Evolutionary conservation across 2,113 vertebrate species (phyloP), one percentile per base, ranked within the genome.

Genomic region (Danionella cerebrum): DNA sequence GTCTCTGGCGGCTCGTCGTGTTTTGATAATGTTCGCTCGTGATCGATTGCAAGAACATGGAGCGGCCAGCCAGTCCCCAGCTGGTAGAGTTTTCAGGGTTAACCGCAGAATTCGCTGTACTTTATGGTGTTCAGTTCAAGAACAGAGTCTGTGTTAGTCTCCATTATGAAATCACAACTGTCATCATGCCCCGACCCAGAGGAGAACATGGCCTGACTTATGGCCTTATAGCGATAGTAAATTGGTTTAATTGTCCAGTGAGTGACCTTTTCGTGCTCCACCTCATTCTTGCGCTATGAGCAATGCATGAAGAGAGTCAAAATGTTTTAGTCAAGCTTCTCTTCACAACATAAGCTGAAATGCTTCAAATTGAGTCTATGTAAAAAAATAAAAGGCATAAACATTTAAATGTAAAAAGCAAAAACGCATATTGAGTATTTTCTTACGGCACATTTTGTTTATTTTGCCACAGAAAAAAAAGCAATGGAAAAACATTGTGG

Each of bases 1-100:
- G 13, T 52, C 42, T 21, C 74, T 59, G 44, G 22, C 39, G 68
- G 13, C 41, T 66, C 29, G 29, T 5, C 44, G 35, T 55, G 21
- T 36, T 41, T 47, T 27, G 22, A 63, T 55, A 65, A 69, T 66
- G 53, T 52, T 67, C 62, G 58, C 52, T 63, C 16, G 38, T 69
- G 47, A 69, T 77, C 59, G 35, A 54, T 62, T 55, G 38, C 62
- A 53, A 47, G 44, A 47, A 22, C 53, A 66, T 42, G 48, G 58
- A 71, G 27, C 44, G 65, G 58, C 69, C 36, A 66, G 45, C 51
- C 45, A 65, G 39, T 31, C 57, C 35, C 22, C 69, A 59, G 65
- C 65, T 75, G 69, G 42, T 68, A 65, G 14, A 62, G 58, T 58
- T 25, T 50, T 72, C 39, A n/a, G 47, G 54, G 60, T 70, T 39